These are phyloP conservation scores for Phrynocephalus guinanensis DNA, from an alignment of 2,797 vertebrate genomes.

Conservation along the genomic window DNA sequence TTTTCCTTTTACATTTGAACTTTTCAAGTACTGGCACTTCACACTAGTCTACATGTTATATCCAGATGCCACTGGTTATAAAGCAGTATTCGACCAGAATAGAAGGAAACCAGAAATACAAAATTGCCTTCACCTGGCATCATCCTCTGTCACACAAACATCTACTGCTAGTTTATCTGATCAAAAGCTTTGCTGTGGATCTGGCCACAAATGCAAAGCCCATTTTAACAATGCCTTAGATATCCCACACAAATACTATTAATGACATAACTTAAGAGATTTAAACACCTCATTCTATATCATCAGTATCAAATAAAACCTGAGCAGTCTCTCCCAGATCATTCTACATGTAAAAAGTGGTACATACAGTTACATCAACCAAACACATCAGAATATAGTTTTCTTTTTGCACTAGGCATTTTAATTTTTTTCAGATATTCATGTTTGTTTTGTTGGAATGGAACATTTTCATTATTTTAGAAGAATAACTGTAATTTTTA, in stretches of 20 bases:
- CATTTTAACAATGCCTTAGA: conserved; percentile 28
- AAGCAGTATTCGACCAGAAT: not conserved
- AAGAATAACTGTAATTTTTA: no score
- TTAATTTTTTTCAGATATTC: not conserved
- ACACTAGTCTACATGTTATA: no score
- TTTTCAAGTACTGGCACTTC: not conserved
- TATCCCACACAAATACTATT: conserved; percentile 53
- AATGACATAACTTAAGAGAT: conserved; percentile 42
- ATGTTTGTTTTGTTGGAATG: not conserved
- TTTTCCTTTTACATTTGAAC: not conserved
- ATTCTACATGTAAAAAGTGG: not conserved
- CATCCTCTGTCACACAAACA: conserved; percentile 6
- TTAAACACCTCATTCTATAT: conserved; percentile 29
- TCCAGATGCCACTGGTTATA: not conserved
- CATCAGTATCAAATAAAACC: conserved; percentile 54
- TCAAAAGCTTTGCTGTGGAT: not conserved
- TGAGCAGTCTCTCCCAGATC: not conserved
- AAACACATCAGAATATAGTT: not conserved
- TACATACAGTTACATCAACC: not conserved
- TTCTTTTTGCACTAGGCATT: not conserved
- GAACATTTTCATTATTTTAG: no score
- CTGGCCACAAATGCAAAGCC: not conserved
- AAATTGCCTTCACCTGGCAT: not conserved
- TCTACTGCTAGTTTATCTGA: conserved; percentile 25
- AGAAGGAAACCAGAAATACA: conserved; percentile 1